Conservation (phyloP, 2,888 invertebrate genomes). For the Macropis europaea region DNA sequence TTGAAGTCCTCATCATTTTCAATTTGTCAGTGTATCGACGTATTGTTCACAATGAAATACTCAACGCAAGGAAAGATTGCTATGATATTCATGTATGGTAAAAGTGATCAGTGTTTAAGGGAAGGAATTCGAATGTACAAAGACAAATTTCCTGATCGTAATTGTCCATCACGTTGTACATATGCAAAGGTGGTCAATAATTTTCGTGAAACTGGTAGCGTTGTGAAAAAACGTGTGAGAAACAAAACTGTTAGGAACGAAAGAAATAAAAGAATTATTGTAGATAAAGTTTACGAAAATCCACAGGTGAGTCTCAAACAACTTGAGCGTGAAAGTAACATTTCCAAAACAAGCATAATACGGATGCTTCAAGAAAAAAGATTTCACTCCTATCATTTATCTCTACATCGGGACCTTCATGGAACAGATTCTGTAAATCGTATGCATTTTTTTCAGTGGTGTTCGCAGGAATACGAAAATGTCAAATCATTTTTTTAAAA, state of each 20-base stretch:
- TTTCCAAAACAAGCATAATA: conserved; percentile 3
- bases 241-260: conserved; percentile 1
- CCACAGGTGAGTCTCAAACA: not conserved
- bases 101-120: too few species aligned
- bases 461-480: not conserved
- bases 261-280: not conserved
- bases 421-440: not conserved
- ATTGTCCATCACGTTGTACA: too few species aligned
- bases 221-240: conserved; percentile 1
- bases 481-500: not conserved
- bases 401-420: not conserved
- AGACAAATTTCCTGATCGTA: too few species aligned
- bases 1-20: too few species aligned
- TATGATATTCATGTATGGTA: not conserved
- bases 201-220: too few species aligned
- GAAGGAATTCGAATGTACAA: too few species aligned
- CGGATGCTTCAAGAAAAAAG: not conserved
- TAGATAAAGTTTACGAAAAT: too few species aligned
- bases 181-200: too few species aligned
- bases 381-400: not conserved
- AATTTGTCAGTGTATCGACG: not conserved
- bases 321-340: conserved; percentile 2
- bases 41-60: not conserved
- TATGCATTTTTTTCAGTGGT: not conserved
- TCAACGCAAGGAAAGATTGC: not conserved